These are phyloP conservation scores for Betta splendens DNA, from an alignment of 2,797 vertebrate genomes.

Conservation along the genomic window DNA sequence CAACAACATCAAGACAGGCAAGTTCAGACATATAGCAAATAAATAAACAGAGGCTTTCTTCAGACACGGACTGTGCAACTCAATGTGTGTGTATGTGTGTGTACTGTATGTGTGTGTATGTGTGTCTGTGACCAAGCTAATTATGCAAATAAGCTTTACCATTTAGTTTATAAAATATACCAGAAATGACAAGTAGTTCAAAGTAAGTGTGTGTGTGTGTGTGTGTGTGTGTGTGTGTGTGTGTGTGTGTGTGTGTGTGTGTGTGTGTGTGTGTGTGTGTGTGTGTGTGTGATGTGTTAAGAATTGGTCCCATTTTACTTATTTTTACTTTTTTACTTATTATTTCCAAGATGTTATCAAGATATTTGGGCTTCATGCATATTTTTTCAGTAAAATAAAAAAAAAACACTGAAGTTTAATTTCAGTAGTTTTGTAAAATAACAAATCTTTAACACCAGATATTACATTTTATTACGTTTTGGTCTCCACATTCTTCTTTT, in stretches of 20 bases:
- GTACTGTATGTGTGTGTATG: slow-evolving; percentile 16
- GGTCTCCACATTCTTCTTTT: slow-evolving; percentile 21
- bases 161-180: slow-evolving; percentile 37
- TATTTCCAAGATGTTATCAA: no score
- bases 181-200: slow-evolving; percentile 38
- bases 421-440: neutral
- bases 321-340: no score
- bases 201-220: slow-evolving; percentile 19
- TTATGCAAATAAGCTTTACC: slow-evolving; percentile 62
- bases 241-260: slow-evolving; percentile 21
- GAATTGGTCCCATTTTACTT: neutral
- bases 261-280: slow-evolving; percentile 10
- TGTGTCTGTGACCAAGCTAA: slow-evolving; percentile 37
- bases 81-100: slow-evolving; percentile 31
- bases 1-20: slow-evolving; percentile 64
- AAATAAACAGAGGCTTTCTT: slow-evolving; percentile 66
- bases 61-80: slow-evolving; percentile 57
- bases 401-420: no score
- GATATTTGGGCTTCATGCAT: no score
- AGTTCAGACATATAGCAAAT: slow-evolving; percentile 72
- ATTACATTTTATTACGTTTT: neutral
- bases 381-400: no score
- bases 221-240: slow-evolving; percentile 16
- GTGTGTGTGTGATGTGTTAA: slow-evolving; percentile 16
- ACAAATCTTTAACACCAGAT: neutral